Evolutionary conservation across 2,888 invertebrate genomes (phyloP).

Genomic region (Tetrapedia diversipes): DNA sequence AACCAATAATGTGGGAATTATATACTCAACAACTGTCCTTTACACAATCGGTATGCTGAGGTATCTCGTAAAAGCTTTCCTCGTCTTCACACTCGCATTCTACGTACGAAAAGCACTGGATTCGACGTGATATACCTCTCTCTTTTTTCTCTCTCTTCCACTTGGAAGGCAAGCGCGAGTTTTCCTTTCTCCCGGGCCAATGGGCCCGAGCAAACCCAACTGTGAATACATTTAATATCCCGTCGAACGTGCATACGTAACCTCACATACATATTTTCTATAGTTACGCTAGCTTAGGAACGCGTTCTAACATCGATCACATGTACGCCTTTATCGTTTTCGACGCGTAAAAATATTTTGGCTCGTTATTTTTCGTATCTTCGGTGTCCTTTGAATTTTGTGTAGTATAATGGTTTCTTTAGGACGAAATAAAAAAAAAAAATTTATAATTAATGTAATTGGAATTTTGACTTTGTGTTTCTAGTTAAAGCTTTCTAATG

Average conservation of each 20-base stretch:
- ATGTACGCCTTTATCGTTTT: conserved; percentile 7
- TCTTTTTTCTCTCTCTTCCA: conserved; percentile 54
- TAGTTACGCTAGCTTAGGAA: conserved; percentile 8
- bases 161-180: conserved; percentile 66
- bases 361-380: not conserved
- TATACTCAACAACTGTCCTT: not conserved
- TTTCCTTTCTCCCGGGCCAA: conserved; percentile 80
- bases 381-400: not conserved
- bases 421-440: not conserved
- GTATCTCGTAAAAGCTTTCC: conserved; percentile 55
- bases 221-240: conserved; percentile 76
- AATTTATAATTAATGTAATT: not conserved
- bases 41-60: conserved; percentile 27
- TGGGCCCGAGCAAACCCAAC: conserved; percentile 69
- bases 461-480: not conserved
- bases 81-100: conserved; percentile 23
- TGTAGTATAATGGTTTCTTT: not conserved
- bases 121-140: conserved; percentile 56
- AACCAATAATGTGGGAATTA: conserved; percentile 11
- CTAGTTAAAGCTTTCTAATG: not conserved
- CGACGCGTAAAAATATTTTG: not conserved
- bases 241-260: conserved; percentile 36
- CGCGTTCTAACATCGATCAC: not conserved
- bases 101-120: conserved; percentile 31
- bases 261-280: not conserved